phyloP scores from a whole-genome alignment of 2,113 vertebrate genomes.

The Plestiodon gilberti region DNA sequence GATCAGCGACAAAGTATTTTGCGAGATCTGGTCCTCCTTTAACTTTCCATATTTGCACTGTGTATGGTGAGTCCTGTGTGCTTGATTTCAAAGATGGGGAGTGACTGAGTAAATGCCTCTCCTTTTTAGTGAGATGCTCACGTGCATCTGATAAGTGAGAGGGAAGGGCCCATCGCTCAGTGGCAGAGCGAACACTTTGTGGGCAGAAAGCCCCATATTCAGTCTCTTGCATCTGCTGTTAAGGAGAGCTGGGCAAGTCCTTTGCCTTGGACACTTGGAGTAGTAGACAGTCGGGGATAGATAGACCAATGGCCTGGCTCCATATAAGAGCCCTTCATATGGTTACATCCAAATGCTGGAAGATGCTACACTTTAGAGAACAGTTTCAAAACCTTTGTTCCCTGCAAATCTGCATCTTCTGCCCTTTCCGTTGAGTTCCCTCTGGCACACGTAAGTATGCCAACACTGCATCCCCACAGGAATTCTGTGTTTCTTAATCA shows the following conservation, averaged over 20 bases:
- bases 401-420: neutral
- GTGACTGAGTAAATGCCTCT: neutral
- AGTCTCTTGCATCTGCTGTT: neutral
- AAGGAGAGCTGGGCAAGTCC: neutral
- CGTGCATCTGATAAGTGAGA: too few relatives aligned
- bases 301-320: too few relatives aligned
- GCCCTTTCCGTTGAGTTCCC: neutral
- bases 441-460: neutral
- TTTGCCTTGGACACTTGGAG: neutral
- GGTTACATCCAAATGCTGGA: neutral
- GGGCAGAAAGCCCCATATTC: neutral
- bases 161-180: neutral
- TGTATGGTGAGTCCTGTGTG: conserved; percentile 84
- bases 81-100: neutral
- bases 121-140: too few relatives aligned
- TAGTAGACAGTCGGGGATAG: neutral
- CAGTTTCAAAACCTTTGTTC: neutral
- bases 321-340: neutral
- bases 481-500: neutral
- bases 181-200: neutral
- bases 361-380: neutral
- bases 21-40: conserved; percentile 93
- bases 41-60: conserved; percentile 98
- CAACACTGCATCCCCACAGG: neutral
- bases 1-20: conserved; percentile 95